phyloP scores from a whole-genome alignment of 2,888 invertebrate genomes.

The Tenodera sinensis region DNA sequence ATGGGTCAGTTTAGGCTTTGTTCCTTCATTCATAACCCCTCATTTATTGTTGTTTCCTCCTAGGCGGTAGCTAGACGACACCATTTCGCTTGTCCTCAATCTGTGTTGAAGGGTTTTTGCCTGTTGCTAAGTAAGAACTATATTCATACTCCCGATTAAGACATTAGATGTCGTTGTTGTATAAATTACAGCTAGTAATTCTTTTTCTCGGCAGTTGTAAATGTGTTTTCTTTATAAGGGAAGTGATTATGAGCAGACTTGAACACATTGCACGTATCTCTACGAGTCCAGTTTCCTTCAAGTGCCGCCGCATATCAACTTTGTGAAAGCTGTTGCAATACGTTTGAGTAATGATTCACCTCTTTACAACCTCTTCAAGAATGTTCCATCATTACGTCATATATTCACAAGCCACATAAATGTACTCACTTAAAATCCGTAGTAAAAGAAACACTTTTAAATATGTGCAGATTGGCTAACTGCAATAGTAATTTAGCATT shows the following conservation, averaged over 20 bases:
- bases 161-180: not conserved
- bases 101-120: not conserved
- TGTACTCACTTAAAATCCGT: no score
- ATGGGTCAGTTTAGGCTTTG: no score
- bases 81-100: not conserved
- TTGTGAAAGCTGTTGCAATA: not conserved
- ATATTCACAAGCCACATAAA: not conserved
- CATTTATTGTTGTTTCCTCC: no score
- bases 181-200: not conserved
- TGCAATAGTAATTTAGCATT: no score
- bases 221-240: not conserved
- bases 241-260: conserved; percentile 11
- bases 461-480: no score
- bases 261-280: conserved; percentile 1
- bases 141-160: not conserved
- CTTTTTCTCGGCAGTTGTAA: not conserved
- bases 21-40: no score
- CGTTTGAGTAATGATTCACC: not conserved
- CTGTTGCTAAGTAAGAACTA: not conserved
- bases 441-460: no score
- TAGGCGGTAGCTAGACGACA: no score
- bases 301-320: not conserved
- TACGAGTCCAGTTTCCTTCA: not conserved
- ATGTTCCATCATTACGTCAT: not conserved
- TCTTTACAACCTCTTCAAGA: not conserved